Evolutionary conservation across 1,140 invertebrate genomes (phyloP), one percentile per base, ranked within the genome.

Genomic region (Eurosta solidaginis): DNA sequence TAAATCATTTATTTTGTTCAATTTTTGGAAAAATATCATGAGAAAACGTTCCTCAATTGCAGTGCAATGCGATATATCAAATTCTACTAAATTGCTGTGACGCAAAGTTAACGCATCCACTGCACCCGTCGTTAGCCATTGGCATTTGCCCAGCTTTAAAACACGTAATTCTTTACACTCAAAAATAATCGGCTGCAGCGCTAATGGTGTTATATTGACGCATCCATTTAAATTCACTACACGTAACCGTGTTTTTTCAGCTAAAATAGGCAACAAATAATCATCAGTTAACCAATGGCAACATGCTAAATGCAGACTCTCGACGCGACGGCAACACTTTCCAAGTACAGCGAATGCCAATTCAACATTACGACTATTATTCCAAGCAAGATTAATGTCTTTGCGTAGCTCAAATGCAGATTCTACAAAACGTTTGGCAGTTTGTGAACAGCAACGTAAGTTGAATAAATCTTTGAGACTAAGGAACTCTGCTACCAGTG

Each of bases 51-150:
- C 89, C 1, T 90, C 90, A 82, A 90, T 90, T 68, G 86, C 85
- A 0, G 85, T 79, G 77, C 89, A 91, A 79, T 90, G 86, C 14
- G 90, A 90, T 20, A 91, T 87, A 79, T 91, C 90, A 17, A 91
- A 89, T 81, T 91, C 90, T 77, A 90, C 89, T 44, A 91, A 82
- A 59, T 88, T 88, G 80, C 84, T 89, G 80, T 88, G 82, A 82
- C 89, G 91, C 45, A 91, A 81, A 3, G 90, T 89, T 14, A 91
- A 79, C 0, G 90, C 90, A 80, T 91, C 90, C 47, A 91, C 85
- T 0, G 90, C 90, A 0, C 90, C 91, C 0, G 90, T 89, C 0
- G 90, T 91, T 4, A 91, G 78, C 90, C 90, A 91, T 3, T 88
- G 77, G 81, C 90, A 91, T 78, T 87, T 88, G 2, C 88, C 85